phyloP scores from a whole-genome alignment of 2,113 vertebrate genomes.

The Muntiacus reevesi region DNA sequence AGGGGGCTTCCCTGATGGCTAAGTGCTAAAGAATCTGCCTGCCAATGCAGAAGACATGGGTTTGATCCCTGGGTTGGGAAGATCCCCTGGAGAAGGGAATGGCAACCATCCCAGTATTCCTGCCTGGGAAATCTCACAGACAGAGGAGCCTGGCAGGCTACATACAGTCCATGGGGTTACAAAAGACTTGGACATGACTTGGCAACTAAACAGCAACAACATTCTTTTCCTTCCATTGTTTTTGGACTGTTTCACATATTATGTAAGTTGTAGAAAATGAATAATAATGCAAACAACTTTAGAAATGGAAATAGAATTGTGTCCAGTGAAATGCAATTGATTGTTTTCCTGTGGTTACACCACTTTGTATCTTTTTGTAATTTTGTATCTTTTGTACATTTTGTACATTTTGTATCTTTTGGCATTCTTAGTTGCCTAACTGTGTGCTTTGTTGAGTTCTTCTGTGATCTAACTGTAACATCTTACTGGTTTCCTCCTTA shows the following conservation, averaged over 20 bases:
- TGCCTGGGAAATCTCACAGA: neutral
- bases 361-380: neutral
- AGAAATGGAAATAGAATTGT: neutral
- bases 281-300: neutral
- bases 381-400: too few relatives aligned
- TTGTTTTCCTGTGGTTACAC: neutral
- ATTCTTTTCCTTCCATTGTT: neutral
- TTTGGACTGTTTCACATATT: neutral
- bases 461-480: neutral
- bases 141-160: neutral
- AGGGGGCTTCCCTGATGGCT: neutral
- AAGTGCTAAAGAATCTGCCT: neutral
- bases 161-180: neutral
- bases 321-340: neutral
- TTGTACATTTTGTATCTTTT: neutral
- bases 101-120: neutral
- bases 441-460: neutral
- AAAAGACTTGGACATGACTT: neutral
- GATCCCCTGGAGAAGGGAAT: neutral
- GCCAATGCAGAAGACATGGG: neutral
- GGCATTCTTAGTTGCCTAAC: neutral
- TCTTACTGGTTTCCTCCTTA: neutral
- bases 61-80: neutral
- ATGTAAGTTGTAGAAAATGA: neutral
- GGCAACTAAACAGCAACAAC: neutral